Conservation (phyloP, 30 jellyfish, hydroid and myxozoan genomes). For the Haliclystus octoradiatus region DNA sequence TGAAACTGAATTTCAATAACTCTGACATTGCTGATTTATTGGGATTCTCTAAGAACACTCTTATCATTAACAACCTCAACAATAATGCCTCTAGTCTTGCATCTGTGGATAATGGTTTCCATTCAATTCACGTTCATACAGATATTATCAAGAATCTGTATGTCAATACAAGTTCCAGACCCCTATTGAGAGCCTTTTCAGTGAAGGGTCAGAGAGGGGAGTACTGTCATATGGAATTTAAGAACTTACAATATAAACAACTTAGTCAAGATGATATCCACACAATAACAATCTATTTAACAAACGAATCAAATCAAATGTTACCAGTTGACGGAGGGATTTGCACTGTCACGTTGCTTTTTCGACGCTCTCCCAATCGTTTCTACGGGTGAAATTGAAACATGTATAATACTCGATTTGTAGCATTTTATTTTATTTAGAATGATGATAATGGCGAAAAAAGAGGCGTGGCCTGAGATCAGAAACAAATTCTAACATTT, state of each 20-base stretch:
- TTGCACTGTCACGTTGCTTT: slow-evolving; percentile 6
- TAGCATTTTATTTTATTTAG: too few relatives aligned
- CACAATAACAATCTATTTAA: slow-evolving; percentile 11
- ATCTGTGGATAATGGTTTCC: neutral
- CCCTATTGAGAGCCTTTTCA: slow-evolving; percentile 15
- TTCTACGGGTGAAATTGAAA: slow-evolving; percentile 6
- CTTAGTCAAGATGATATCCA: slow-evolving; percentile 5
- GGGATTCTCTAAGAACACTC: slow-evolving; percentile 3
- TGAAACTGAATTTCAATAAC: neutral
- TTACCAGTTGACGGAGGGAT: slow-evolving; percentile 22
- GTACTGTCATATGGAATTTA: neutral
- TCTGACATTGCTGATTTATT: slow-evolving; percentile 9
- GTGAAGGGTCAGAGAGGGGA: slow-evolving; percentile 4
- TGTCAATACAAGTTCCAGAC: slow-evolving; percentile 9
- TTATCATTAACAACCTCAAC: neutral
- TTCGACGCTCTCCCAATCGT: slow-evolving; percentile 3
- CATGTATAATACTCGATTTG: too few relatives aligned
- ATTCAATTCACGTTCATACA: slow-evolving; percentile 6
- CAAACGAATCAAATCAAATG: slow-evolving; percentile 11
- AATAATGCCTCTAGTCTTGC: neutral
- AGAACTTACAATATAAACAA: slow-evolving; percentile 2
- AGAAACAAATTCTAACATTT: too few relatives aligned
- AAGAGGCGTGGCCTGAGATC: too few relatives aligned
- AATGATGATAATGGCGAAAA: too few relatives aligned
- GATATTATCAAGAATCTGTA: slow-evolving; percentile 14